Percentiles rank a stretch among this genome's conserved stretches.
Evolutionary conservation across 2,113 vertebrate genomes (phyloP).

Genomic region (Scortum barcoo): DNA sequence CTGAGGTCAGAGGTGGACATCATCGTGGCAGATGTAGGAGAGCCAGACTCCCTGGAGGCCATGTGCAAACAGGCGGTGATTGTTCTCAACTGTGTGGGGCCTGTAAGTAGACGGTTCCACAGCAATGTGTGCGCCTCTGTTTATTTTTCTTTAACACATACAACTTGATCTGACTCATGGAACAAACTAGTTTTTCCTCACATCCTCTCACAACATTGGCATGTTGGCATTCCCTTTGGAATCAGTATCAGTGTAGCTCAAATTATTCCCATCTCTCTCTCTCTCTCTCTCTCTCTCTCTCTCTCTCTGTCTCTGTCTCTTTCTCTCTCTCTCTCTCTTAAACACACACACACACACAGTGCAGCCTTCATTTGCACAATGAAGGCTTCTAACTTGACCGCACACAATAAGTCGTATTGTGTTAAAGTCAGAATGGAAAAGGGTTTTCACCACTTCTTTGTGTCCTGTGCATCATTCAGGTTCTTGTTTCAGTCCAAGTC

Average conservation of each 20-base stretch:
- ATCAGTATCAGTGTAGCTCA: slow-evolving; percentile 12
- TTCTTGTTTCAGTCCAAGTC: slow-evolving; percentile 33
- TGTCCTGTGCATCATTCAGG: slow-evolving; percentile 14
- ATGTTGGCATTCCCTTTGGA: slow-evolving; percentile 26
- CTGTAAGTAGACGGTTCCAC: slow-evolving; percentile 86
- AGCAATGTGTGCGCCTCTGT: background rate
- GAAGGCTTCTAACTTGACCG: slow-evolving; percentile 43
- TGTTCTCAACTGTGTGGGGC: slow-evolving; percentile 96
- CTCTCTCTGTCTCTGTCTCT: background rate
- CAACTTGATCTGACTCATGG: background rate
- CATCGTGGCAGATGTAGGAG: slow-evolving; percentile 90
- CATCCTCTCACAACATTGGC: slow-evolving; percentile 7
- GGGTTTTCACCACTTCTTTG: slow-evolving; percentile 38
- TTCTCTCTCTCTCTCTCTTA: background rate
- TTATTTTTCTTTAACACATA: background rate
- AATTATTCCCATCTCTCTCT: background rate
- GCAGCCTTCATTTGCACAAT: slow-evolving; percentile 56
- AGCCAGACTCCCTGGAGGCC: slow-evolving; percentile 88
- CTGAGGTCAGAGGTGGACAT: slow-evolving; percentile 89
- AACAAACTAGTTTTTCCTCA: slow-evolving; percentile 6
- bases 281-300: background rate
- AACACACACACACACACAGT: slow-evolving; percentile 21
- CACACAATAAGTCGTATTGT: slow-evolving; percentile 68
- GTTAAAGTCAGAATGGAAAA: slow-evolving; percentile 41
- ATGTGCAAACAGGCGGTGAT: slow-evolving; percentile 93